Evolutionary conservation across 2,113 vertebrate genomes (phyloP).

Genomic region (Rutilus rutilus): DNA sequence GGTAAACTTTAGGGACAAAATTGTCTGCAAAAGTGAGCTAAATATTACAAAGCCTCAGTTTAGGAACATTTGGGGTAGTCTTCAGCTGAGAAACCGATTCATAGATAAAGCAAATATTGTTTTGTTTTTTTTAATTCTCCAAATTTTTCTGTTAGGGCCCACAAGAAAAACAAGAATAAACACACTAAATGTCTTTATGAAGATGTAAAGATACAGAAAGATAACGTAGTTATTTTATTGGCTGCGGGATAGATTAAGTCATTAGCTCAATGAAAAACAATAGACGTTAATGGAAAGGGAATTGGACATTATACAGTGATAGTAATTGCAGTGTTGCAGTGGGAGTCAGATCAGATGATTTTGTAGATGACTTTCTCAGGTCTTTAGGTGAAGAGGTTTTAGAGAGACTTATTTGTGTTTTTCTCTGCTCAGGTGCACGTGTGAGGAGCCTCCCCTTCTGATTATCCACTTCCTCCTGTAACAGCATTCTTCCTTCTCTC

Average conservation of each 20-base stretch:
- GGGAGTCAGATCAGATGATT: not conserved
- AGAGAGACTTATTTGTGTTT: constrained; percentile 62
- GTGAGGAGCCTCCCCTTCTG: constrained; percentile 70
- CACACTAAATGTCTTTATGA: too few species aligned
- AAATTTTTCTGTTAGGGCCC: too few species aligned
- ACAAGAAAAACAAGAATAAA: too few species aligned
- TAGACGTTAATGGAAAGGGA: not conserved
- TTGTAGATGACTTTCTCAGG: not conserved
- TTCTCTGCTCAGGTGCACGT: constrained; percentile 71
- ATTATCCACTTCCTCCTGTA: constrained; percentile 76
- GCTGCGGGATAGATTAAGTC: not conserved
- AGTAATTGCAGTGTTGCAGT: not conserved
- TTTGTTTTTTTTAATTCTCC: too few species aligned
- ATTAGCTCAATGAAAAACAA: not conserved
- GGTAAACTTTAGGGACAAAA: not conserved
- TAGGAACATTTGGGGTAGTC: not conserved
- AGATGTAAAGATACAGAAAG: too few species aligned
- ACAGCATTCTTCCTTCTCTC: constrained; percentile 30
- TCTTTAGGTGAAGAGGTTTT: not conserved
- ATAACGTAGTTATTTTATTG: not conserved
- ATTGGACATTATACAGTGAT: not conserved
- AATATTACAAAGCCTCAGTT: not conserved
- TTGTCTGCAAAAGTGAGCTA: not conserved
- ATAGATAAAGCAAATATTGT: not conserved
- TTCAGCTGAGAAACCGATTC: not conserved